Percentiles rank a stretch among this genome's conserved stretches.
phyloP scores from a whole-genome alignment of 2,888 invertebrate species.

The Eilema sororculum region DNA sequence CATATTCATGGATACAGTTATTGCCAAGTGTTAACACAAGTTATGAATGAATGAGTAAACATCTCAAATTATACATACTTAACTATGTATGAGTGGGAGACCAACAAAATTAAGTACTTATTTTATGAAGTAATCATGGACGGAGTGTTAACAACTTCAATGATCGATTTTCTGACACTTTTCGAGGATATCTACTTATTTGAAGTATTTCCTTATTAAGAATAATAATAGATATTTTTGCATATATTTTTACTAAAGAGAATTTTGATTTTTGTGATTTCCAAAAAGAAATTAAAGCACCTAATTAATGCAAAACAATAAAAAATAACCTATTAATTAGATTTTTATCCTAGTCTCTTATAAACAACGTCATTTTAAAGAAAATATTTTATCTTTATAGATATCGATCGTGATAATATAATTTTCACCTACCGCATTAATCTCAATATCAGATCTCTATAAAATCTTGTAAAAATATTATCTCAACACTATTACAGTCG shows the following conservation, averaged over 20 bases:
- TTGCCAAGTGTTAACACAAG: conserved; percentile 54
- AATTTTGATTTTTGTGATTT: conserved; percentile 33
- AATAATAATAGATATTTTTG: conserved; percentile 30
- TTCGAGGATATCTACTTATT: conserved; percentile 14
- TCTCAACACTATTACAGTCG: conserved; percentile 60
- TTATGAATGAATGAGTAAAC: conserved; percentile 32
- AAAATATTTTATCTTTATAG: conserved; percentile 62
- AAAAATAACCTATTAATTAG: conserved; percentile 46
- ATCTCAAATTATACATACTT: conserved; percentile 50
- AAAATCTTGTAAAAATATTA: conserved; percentile 66
- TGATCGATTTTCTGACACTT: conserved; percentile 45
- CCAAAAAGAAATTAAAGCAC: conserved; percentile 54
- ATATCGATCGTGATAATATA: conserved; percentile 63
- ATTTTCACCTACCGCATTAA: conserved; percentile 71
- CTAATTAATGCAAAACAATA: conserved; percentile 48
- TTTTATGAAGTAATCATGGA: conserved; percentile 77
- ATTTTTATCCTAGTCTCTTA: conserved; percentile 48
- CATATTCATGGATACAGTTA: conserved; percentile 27
- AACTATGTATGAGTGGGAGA: conserved; percentile 59
- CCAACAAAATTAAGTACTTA: conserved; percentile 83
- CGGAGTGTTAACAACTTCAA: conserved; percentile 79
- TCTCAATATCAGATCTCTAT: conserved; percentile 85
- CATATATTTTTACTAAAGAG: conserved; percentile 26
- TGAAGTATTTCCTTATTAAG: conserved; percentile 25
- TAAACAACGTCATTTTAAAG: conserved; percentile 52